Conservation (phyloP, 2,888 invertebrate genomes). For the Seladonia tumulorum region DNA sequence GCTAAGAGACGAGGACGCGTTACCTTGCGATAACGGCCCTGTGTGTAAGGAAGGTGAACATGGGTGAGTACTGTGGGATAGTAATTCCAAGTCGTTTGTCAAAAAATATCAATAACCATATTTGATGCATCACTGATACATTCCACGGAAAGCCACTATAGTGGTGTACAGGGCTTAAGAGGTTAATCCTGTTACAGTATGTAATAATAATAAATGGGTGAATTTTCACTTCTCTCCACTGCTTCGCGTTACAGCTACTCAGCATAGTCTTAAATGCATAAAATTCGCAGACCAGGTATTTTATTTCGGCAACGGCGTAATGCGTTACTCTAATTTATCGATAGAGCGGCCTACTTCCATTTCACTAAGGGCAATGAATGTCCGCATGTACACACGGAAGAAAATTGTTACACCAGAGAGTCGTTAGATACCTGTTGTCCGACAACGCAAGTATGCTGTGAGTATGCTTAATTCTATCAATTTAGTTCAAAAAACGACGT, state of each 20-base stretch:
- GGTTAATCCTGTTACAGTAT: too few relatives aligned
- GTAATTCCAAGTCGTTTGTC: too few relatives aligned
- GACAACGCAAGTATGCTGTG: background rate
- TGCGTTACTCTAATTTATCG: constrained; percentile 20
- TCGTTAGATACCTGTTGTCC: background rate
- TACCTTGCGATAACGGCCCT: constrained; percentile 75
- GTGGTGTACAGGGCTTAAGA: too few relatives aligned
- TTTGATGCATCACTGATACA: too few relatives aligned
- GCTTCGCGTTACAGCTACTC: too few relatives aligned
- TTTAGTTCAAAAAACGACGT: background rate
- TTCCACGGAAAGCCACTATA: too few relatives aligned
- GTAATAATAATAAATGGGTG: too few relatives aligned
- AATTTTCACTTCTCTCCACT: too few relatives aligned
- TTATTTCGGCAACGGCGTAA: background rate
- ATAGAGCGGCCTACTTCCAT: constrained; percentile 48
- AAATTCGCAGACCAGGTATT: background rate
- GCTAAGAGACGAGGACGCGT: constrained; percentile 69
- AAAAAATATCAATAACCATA: too few relatives aligned
- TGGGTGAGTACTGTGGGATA: constrained; percentile 60
- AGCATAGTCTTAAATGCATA: too few relatives aligned
- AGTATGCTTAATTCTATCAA: background rate
- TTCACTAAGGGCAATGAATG: too few relatives aligned
- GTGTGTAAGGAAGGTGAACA: constrained; percentile 35
- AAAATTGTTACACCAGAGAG: constrained; percentile 60
- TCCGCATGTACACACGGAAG: constrained; percentile 35